Evolutionary conservation across 2,888 invertebrate genomes (phyloP).

Genomic region (Drosophila cyrtoloma): DNA sequence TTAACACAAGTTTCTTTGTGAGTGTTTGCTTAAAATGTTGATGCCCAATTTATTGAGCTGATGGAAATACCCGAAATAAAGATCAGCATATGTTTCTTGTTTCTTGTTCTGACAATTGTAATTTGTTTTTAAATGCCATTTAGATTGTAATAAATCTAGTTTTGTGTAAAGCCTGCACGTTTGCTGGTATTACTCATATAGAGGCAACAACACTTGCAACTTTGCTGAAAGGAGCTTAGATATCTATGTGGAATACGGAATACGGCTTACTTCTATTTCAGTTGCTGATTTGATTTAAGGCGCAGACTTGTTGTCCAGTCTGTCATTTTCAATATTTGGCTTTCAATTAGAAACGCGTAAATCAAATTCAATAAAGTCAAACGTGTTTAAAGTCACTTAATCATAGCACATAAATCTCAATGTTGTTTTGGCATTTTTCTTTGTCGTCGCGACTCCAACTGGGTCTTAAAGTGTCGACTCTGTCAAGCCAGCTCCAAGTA

Average conservation of each 20-base stretch:
- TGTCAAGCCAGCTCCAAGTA: constrained; percentile 10
- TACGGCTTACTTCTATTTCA: not conserved
- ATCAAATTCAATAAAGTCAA: constrained; percentile 44
- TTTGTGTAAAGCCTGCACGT: constrained; percentile 9
- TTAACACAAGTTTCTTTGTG: constrained; percentile 39
- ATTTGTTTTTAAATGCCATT: constrained; percentile 55
- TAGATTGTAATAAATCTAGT: constrained; percentile 53
- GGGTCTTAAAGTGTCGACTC: constrained; percentile 57
- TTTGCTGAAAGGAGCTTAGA: constrained; percentile 9
- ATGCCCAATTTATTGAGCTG: constrained; percentile 52
- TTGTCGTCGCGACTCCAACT: constrained; percentile 23
- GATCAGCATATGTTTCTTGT: constrained; percentile 14
- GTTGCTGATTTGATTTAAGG: constrained; percentile 23
- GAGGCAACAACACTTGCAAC: constrained; percentile 19
- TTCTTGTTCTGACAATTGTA: constrained; percentile 43
- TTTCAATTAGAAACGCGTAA: constrained; percentile 38
- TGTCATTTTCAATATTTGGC: constrained; percentile 20
- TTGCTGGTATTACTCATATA: constrained; percentile 1
- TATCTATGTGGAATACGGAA: constrained; percentile 4
- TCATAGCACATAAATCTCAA: constrained; percentile 54
- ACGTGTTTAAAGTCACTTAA: constrained; percentile 39
- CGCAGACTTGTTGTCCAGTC: constrained; percentile 9
- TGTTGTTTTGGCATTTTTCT: constrained; percentile 2
- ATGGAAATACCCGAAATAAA: not conserved
- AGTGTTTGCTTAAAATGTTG: constrained; percentile 6